phyloP scores from a whole-genome alignment of 2,113 vertebrate genomes.

The Rana temporaria region DNA sequence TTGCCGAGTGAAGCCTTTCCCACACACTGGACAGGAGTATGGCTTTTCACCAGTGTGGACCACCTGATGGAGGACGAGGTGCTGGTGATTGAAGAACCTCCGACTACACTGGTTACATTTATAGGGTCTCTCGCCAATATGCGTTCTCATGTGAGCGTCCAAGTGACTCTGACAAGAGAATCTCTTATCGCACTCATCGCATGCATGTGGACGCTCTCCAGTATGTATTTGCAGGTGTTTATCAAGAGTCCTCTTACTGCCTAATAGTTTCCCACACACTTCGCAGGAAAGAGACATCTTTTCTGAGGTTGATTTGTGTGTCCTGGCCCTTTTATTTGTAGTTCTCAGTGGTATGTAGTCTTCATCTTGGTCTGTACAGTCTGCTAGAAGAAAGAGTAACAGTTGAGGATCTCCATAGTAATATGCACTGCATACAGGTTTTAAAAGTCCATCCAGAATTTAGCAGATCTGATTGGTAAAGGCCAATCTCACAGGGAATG shows the following conservation, averaged over 20 bases:
- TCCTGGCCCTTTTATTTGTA: no score
- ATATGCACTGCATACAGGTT: neutral
- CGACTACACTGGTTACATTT: slow-evolving; percentile 64
- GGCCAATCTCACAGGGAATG: no score
- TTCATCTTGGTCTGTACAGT: no score
- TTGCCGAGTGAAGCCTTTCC: slow-evolving; percentile 44
- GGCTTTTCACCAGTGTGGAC: slow-evolving; percentile 60
- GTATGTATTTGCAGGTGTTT: slow-evolving; percentile 59
- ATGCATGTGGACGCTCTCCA: slow-evolving; percentile 54
- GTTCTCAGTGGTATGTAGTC: no score
- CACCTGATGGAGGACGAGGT: slow-evolving; percentile 62
- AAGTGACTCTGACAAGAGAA: slow-evolving; percentile 59
- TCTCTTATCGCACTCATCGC: slow-evolving; percentile 62
- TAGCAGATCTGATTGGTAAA: no score
- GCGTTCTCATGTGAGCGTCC: slow-evolving; percentile 60
- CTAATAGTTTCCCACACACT: slow-evolving; percentile 1
- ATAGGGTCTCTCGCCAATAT: slow-evolving; percentile 65
- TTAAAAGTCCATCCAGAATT: no score
- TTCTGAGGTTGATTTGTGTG: neutral
- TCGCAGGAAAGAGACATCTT: neutral
- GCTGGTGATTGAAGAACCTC: slow-evolving; percentile 62
- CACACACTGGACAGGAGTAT: slow-evolving; percentile 12
- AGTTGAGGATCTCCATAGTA: neutral
- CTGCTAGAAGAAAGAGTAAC: no score
- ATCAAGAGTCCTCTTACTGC: neutral